Evolutionary conservation across 2,797 vertebrate species (phyloP).

Genomic region (Ispidina picta): DNA sequence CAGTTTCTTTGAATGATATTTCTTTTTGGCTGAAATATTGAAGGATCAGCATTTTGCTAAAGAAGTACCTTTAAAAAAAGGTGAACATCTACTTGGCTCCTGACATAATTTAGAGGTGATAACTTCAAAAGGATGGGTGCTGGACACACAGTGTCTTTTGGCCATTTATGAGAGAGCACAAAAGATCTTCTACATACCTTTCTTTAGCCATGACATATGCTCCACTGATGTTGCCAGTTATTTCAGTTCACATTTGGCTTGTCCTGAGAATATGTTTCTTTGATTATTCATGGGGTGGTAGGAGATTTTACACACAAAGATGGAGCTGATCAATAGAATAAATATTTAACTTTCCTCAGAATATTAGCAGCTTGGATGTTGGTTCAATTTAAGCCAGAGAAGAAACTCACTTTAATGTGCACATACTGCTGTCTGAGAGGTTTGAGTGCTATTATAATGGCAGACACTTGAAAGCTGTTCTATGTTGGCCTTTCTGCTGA

Average conservation of each 20-base stretch:
- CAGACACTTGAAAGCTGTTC: not conserved
- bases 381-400: not conserved
- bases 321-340: not conserved
- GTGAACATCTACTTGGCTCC: not conserved
- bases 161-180: not conserved
- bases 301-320: not conserved
- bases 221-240: not conserved
- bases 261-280: conserved; percentile 8
- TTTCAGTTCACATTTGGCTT: not conserved
- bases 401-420: not conserved
- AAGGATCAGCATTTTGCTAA: not conserved
- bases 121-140: not conserved
- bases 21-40: not conserved
- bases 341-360: conserved; percentile 1
- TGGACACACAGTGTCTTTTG: not conserved
- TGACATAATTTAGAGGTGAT: not conserved
- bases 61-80: not conserved
- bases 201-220: not conserved
- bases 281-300: not conserved
- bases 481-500: not conserved
- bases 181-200: not conserved
- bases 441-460: not conserved
- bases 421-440: not conserved
- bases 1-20: not conserved
- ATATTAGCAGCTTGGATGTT: not conserved